Evolutionary conservation across 30 jellyfish, hydroid and myxozoan genomes (phyloP), one percentile per base, ranked within the genome.

Genomic region (Sanderia malayensis): DNA sequence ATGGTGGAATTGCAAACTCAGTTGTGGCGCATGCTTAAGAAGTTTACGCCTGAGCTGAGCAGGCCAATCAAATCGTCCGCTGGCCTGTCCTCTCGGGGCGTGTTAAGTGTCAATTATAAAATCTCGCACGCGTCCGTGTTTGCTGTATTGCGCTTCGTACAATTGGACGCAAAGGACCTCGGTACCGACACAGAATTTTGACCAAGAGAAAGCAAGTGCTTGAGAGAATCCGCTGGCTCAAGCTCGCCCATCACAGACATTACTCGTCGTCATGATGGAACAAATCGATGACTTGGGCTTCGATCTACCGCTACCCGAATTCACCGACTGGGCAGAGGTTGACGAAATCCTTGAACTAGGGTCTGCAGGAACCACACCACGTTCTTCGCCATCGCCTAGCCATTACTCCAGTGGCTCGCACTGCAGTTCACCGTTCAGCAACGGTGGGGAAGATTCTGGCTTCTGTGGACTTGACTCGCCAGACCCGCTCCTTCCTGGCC

Each of bases 121-220:
- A 4, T 28, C 73, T 81, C 85, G 93, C 93, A 81, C 93, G 93
- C 93, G 93, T 61, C 79, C 31, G 55, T 81, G 85, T 81, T 81
- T 81, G 93, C 77, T 15, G 76, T 81, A 81, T 60, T 69, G 72
- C 65, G 93, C 71, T 70, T 1, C 67, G 45, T 53, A 68, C 81
- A 66, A 81, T 81, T 71, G 85, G 59, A 60, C 73, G 85, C 93
- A 70, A 68, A 70, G 85, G 93, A 79, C 80, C 59, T 29, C 61
- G 80, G 31, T 10, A 21, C 64, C 57, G 69, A 19, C 8, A n/a
- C n/a, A n/a, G n/a, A n/a, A n/a, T n/a, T n/a, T n/a, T n/a, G n/a
- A n/a, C n/a, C n/a, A n/a, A n/a, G n/a, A n/a, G n/a, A 47, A 44
- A 34, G 22, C 70, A 32, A 55, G 71, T 58, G 23, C 20, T 20